Evolutionary conservation across 1,140 invertebrate genomes (phyloP), one percentile per base, ranked within the genome.

Genomic region (Pseudomyrmex gracilis): DNA sequence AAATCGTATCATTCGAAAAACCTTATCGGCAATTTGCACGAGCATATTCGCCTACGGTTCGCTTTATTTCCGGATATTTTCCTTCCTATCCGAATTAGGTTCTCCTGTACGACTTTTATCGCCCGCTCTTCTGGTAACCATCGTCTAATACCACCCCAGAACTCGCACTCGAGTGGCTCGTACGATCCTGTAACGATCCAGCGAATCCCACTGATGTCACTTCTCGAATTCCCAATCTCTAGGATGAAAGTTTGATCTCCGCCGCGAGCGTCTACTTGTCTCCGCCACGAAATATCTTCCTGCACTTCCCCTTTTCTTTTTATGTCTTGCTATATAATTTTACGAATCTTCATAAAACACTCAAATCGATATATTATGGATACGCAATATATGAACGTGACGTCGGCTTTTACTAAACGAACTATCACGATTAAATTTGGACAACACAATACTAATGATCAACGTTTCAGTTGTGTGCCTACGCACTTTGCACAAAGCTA

Each of bases 171-270:
- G 73, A 87, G 77, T 76, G 68, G 51, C 22, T 20, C 53, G 66
- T 73, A 53, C 60, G 85, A 58, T 61, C 9, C 83, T 57, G 70
- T 88, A 85, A 85, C 87, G 84, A 83, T 85, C 53, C 70, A 57
- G 34, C 22, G 66, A 88, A 87, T 87, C 87, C 55, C 86, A 82
- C 51, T 51, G 66, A 76, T 55, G 67, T 73, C 77, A 73, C 77
- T 85, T 77, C 15, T 60, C 76, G 80, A 80, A 87, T 87, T 87
- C 63, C 73, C 60, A 47, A 73, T 85, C 80, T 73, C 45, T 74
- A n/a, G 73, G 76, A 87, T 87, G 85, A 87, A 87, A 87, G 83
- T 87, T 87, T 87, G 68, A 87, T 84, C 68, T 60, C 51, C 58
- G 22, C 68, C 12, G 22, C 45, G 53, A 24, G 53, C 66, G 43